These are phyloP conservation scores for Chalcis sispes DNA, from an alignment of 2,888 invertebrate species.

Conservation along the genomic window DNA sequence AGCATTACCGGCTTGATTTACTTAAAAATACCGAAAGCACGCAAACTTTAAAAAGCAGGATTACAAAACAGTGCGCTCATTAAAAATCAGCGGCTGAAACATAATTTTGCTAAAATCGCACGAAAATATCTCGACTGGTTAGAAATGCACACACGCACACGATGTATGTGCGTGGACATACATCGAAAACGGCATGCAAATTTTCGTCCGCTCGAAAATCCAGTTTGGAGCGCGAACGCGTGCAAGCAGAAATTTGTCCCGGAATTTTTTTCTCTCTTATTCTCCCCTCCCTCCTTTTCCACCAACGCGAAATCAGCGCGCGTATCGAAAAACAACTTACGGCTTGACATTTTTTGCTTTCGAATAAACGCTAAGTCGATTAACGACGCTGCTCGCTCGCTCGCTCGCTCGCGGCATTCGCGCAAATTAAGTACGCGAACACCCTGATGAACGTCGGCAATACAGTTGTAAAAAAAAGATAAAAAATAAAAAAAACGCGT, in stretches of 20 bases:
- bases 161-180: no score
- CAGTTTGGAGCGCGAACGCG: not conserved
- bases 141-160: not conserved
- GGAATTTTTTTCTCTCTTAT: slow-evolving; percentile 9
- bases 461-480: no score
- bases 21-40: slow-evolving; percentile 34
- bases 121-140: slow-evolving; percentile 3
- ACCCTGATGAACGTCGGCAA: no score
- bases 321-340: not conserved
- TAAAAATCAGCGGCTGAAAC: slow-evolving; percentile 28
- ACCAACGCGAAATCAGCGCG: not conserved
- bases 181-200: slow-evolving; percentile 28
- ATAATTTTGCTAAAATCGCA: slow-evolving; percentile 7
- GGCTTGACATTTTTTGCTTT: no score
- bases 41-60: not conserved
- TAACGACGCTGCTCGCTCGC: no score
- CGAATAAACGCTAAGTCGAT: no score
- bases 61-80: not conserved
- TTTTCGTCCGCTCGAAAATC: slow-evolving; percentile 16
- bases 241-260: not conserved
- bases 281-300: not conserved
- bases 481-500: no score
- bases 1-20: slow-evolving; percentile 4
- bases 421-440: no score
- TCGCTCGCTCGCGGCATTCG: no score